Evolutionary conservation across 23 tunicate species (phyloP).

Genomic region (Clavelina lepadiformis): DNA sequence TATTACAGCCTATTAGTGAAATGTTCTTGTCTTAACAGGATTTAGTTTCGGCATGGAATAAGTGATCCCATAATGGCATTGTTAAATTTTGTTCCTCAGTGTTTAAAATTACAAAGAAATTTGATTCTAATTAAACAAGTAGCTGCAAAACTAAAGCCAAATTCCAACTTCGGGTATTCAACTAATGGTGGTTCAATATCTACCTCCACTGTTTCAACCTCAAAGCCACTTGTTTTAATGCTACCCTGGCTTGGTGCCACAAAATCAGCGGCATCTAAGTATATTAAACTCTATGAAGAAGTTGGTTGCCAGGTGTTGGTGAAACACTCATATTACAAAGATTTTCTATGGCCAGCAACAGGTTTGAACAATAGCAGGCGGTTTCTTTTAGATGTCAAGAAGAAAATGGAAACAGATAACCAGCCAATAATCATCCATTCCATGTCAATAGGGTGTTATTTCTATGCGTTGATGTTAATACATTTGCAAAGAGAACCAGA

Average conservation of each 20-base stretch:
- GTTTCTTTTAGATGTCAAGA: conserved; percentile 21
- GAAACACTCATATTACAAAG: conserved; percentile 24
- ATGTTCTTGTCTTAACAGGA: too few relatives aligned
- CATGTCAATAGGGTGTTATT: conserved; percentile 82
- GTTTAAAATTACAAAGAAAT: too few relatives aligned
- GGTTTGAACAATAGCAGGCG: conserved; percentile 52
- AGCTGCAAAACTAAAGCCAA: too few relatives aligned
- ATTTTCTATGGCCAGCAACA: conserved; percentile 68
- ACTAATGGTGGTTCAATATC: too few relatives aligned
- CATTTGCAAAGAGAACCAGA: conserved; percentile 42
- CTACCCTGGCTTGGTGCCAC: conserved; percentile 83
- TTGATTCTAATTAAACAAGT: too few relatives aligned
- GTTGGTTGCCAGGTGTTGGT: conserved; percentile 24
- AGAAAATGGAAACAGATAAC: neutral
- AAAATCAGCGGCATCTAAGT: conserved; percentile 32
- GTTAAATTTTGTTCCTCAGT: too few relatives aligned
- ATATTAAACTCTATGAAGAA: conserved; percentile 24
- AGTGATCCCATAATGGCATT: too few relatives aligned
- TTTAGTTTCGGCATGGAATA: too few relatives aligned
- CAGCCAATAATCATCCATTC: conserved; percentile 57
- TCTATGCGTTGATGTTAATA: conserved; percentile 61
- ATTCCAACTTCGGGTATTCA: too few relatives aligned
- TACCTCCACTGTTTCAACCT: too few relatives aligned
- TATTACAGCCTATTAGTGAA: too few relatives aligned
- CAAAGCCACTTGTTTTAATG: conserved; percentile 48